Conservation (phyloP, 2,113 vertebrate species). For the Lepisosteus oculatus region DNA sequence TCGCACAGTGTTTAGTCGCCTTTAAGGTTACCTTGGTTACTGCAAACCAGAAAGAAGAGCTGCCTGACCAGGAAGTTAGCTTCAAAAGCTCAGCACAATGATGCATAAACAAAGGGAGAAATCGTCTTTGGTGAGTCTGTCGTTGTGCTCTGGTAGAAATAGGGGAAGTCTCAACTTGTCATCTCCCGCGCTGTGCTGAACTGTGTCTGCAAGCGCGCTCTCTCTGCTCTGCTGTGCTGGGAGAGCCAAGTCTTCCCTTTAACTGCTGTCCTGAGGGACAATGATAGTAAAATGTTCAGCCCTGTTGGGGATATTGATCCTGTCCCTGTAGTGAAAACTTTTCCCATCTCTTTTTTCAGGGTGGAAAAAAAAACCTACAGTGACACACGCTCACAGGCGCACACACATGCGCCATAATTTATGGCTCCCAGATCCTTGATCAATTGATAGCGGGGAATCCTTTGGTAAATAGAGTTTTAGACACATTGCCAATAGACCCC, state of each 20-base stretch:
- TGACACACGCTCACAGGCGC: slow-evolving; percentile 19
- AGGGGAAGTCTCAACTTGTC: background rate
- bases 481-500: slow-evolving; percentile 99
- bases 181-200: background rate
- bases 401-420: slow-evolving; percentile 73
- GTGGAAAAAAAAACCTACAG: slow-evolving; percentile 38
- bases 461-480: slow-evolving; percentile 99
- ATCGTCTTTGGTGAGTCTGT: background rate
- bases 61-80: background rate
- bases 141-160: background rate
- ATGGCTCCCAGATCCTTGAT: slow-evolving; percentile 95
- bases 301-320: slow-evolving; percentile 31
- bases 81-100: background rate
- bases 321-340: slow-evolving; percentile 31
- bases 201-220: background rate
- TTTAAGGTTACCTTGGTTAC: slow-evolving; percentile 12
- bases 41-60: slow-evolving; percentile 7
- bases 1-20: background rate
- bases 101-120: background rate
- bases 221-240: no score
- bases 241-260: background rate
- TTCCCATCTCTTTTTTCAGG: slow-evolving; percentile 37
- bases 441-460: slow-evolving; percentile 98
- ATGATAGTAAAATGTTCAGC: slow-evolving; percentile 24
- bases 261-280: slow-evolving; percentile 11